A percentile compares a stretch with the other conserved stretches of the same genome.
phyloP scores from a whole-genome alignment of 2,797 vertebrate species.

The Enteromius paludinosus region DNA sequence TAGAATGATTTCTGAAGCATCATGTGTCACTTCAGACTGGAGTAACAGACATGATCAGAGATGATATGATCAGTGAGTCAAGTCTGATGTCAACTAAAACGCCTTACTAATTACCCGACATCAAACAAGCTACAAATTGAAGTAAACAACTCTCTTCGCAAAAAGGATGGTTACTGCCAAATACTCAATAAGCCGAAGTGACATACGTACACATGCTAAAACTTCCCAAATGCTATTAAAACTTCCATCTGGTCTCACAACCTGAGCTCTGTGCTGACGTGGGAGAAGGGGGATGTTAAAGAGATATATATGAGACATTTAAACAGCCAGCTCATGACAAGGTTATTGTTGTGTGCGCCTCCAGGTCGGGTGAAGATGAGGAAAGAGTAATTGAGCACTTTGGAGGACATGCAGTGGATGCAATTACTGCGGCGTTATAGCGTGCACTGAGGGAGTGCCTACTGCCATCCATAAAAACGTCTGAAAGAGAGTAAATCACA shows the following conservation, averaged over 20 bases:
- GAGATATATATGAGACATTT: conserved; percentile 48
- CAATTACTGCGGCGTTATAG: conserved; percentile 75
- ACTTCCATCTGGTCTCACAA: neutral
- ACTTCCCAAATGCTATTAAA: neutral
- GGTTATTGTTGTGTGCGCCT: conserved; percentile 71
- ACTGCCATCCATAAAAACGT: conserved; percentile 70
- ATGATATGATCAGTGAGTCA: conserved; percentile 20
- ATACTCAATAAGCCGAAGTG: neutral
- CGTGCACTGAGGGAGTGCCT: conserved; percentile 66
- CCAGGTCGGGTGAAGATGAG: conserved; percentile 71
- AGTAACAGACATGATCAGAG: neutral
- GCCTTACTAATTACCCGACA: neutral
- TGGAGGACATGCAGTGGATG: conserved; percentile 72
- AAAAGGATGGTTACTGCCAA: neutral
- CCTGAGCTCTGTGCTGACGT: conserved; percentile 15
- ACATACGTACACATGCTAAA: neutral
- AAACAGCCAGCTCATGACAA: conserved; percentile 69
- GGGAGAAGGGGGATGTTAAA: conserved; percentile 16
- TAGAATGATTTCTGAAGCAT: too few species aligned
- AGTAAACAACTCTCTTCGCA: neutral
- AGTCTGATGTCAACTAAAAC: conserved; percentile 2
- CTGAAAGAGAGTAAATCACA: conserved; percentile 68
- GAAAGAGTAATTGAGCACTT: conserved; percentile 74
- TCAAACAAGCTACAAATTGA: neutral
- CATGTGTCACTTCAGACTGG: too few species aligned